A percentile compares a stretch with the other conserved stretches of the same genome.
These are phyloP conservation scores for Tragelaphus buxtoni DNA, from an alignment of 2,113 vertebrate genomes.

Conservation along the genomic window DNA sequence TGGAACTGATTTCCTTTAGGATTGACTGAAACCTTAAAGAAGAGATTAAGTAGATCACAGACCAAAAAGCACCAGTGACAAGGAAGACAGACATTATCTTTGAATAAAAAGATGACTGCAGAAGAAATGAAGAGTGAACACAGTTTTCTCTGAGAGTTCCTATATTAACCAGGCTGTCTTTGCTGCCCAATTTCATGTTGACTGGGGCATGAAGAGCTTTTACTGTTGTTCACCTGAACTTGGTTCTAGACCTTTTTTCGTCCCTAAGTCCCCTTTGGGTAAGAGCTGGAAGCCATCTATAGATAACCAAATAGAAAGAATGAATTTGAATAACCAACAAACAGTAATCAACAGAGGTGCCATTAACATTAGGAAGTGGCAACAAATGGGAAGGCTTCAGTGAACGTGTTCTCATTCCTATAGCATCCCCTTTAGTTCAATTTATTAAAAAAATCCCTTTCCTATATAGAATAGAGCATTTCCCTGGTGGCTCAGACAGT, in stretches of 20 bases:
- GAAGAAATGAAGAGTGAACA: not conserved
- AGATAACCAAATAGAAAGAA: not conserved
- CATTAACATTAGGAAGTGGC: not conserved
- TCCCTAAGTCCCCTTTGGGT: not conserved
- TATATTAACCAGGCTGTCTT: not conserved
- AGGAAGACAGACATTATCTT: not conserved
- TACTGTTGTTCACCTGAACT: not conserved
- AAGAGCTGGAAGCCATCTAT: not conserved
- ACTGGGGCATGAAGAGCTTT: not conserved
- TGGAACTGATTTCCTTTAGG: not conserved
- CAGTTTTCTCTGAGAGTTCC: not conserved
- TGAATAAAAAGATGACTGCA: not conserved
- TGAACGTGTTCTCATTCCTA: not conserved
- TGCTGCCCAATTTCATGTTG: not conserved
- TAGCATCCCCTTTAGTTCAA: not conserved
- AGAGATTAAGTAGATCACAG: not conserved
- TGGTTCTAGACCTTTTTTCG: not conserved
- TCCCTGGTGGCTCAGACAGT: not conserved
- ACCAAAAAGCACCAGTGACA: not conserved
- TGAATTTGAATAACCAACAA: not conserved
- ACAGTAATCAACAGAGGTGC: not conserved
- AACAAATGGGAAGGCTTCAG: not conserved
- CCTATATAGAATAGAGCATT: not conserved
- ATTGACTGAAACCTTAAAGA: not conserved
- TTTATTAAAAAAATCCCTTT: not conserved